Base-by-base conservation (phyloP, 35 echinoderm and acorn worm genomes). In the Apostichopus japonicus region DNA sequence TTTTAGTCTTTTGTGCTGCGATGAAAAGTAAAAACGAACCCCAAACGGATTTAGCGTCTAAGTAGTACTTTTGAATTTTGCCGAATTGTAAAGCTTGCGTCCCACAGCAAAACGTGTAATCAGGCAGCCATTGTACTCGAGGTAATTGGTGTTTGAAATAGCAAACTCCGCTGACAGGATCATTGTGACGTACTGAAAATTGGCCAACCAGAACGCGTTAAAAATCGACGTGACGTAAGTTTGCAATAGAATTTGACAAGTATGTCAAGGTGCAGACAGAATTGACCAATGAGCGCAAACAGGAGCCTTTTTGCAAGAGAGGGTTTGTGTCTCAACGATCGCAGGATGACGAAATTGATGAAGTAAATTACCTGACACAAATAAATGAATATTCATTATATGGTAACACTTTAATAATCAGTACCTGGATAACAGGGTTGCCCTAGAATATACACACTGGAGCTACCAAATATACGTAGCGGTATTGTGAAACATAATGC, bases 121-220 rank as follows among this genome's bases (percentile, higher is more conserved):
- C 79, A 83, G 79, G 79, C 79, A 52, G 33, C 79, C 10, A 83
- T 83, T 83, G 79, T 83, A 13, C 54, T 83, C 79, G 79, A 83
- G 33, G 33, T 83, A 83, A 83, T 83, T 83, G 79, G 79, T 83
- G 23, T 54, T 54, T 83, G 79, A 83, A 83, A 83, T 19, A 83
- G 33, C 13, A 19, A 54, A 4, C 79, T 54, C 1, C 22, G 8
- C 17, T 54, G 33, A 54, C 44, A 55, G 54, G 17, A 83, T 55
- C 54, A 15, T 54, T 54, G 79, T 54, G 33, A 83, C 33, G 17
- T 15, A n/a, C 24, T 54, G 17, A 54, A 16, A 54, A 83, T 15
- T 55, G n/a, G 17, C 79, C 79, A 83, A 83, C 54, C 44, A 83
- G 33, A 83, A 83, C 17, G 17, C 51, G 24, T 44, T 2, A 54